Evolutionary conservation across 2,113 vertebrate genomes (phyloP).

Genomic region (Perca schrenkii): DNA sequence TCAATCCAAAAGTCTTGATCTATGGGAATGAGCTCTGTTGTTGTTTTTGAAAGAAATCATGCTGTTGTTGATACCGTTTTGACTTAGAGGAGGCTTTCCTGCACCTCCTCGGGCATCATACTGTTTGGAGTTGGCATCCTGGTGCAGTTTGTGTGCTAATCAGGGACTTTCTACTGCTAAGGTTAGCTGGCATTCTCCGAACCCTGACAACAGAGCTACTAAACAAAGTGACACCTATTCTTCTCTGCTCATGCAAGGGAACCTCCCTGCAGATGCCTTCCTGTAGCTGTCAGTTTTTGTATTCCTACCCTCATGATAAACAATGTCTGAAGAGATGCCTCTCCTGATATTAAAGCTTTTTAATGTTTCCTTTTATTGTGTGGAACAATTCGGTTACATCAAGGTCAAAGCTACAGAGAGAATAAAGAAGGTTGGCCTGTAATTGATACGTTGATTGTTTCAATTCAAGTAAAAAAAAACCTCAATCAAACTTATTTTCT

Average conservation of each 20-base stretch:
- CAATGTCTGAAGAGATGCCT: slow-evolving; percentile 60
- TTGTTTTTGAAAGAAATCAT: neutral
- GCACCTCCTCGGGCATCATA: neutral
- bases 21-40: slow-evolving; percentile 18
- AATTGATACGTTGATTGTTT: slow-evolving; percentile 52
- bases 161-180: neutral
- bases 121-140: slow-evolving; percentile 34
- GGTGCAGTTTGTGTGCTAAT: neutral
- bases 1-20: slow-evolving; percentile 32
- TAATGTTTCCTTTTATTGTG: slow-evolving; percentile 81
- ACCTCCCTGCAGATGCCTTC: slow-evolving; percentile 45
- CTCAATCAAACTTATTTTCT: slow-evolving; percentile 25
- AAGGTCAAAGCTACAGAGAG: slow-evolving; percentile 56
- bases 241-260: slow-evolving; percentile 39
- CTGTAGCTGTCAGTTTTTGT: slow-evolving; percentile 41
- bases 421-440: slow-evolving; percentile 8
- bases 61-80: slow-evolving; percentile 12
- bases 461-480: slow-evolving; percentile 23
- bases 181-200: slow-evolving; percentile 26
- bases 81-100: neutral
- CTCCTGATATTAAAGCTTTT: slow-evolving; percentile 63
- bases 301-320: slow-evolving; percentile 45
- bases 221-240: slow-evolving; percentile 61
- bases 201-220: slow-evolving; percentile 4
- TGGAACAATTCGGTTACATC: slow-evolving; percentile 45